These are phyloP conservation scores for Turnix velox DNA, from an alignment of 2,113 vertebrate genomes.

Conservation along the genomic window DNA sequence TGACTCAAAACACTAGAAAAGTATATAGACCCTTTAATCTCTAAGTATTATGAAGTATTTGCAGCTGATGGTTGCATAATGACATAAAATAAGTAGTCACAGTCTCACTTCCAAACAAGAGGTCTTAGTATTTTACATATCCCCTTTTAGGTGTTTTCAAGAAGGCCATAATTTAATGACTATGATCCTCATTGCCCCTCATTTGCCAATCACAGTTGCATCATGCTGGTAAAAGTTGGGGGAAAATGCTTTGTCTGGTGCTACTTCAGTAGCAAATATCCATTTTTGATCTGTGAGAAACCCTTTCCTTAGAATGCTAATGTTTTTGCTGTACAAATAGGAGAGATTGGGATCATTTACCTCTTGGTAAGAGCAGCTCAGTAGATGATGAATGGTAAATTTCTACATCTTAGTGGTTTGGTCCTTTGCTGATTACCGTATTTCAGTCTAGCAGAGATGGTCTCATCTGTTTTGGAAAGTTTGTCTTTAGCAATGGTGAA, in stretches of 20 bases:
- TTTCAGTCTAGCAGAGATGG: neutral
- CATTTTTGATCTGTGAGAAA: neutral
- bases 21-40: slow-evolving; percentile 19
- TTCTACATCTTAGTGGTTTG: neutral
- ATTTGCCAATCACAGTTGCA: neutral
- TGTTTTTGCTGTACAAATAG: neutral
- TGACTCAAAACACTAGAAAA: neutral
- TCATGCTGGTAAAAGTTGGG: neutral
- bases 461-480: neutral
- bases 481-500: neutral
- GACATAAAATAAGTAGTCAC: neutral
- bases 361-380: neutral
- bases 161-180: neutral
- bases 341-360: fast-evolving
- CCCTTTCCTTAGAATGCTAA: neutral
- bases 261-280: neutral
- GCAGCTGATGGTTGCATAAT: neutral
- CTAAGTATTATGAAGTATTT: neutral
- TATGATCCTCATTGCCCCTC: neutral
- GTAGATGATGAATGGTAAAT: neutral
- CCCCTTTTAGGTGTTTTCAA: neutral
- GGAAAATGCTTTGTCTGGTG: neutral
- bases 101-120: neutral
- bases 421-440: neutral
- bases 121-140: neutral